A percentile compares a stretch with the other conserved stretches of the same genome.
Conservation (phyloP, 2,888 invertebrate genomes). For the Caenorhabditis imperialis region DNA sequence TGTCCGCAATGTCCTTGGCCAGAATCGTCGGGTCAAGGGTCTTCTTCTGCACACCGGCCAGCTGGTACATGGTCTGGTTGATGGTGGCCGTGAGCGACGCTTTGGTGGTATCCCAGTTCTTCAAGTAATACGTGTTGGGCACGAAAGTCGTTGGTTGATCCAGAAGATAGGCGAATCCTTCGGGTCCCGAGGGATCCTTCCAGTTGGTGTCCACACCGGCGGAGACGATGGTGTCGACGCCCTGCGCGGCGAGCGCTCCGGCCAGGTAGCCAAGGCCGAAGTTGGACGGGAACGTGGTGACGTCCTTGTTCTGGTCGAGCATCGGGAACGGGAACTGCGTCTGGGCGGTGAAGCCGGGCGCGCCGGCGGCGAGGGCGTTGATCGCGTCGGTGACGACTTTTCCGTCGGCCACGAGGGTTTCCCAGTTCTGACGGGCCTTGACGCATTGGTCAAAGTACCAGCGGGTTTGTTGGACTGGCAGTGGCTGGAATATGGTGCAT, state of each 20-base stretch:
- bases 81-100: conserved; percentile 23
- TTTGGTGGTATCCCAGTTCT: conserved; percentile 56
- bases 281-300: conserved; percentile 27
- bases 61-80: conserved; percentile 42
- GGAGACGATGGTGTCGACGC: conserved; percentile 56
- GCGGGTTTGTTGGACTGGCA: conserved; percentile 56
- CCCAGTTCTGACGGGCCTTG: conserved; percentile 53
- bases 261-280: conserved; percentile 51
- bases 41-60: conserved; percentile 53
- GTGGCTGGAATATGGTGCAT: conserved; percentile 49
- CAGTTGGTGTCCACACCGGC: conserved; percentile 71
- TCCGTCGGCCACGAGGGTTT: conserved; percentile 34
- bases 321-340: conserved; percentile 60
- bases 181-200: conserved; percentile 66
- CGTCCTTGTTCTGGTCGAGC: conserved; percentile 51
- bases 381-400: conserved; percentile 42
- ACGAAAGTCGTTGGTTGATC: conserved; percentile 69
- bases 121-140: conserved; percentile 62
- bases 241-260: conserved; percentile 48
- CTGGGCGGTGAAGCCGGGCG: background rate
- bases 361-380: conserved; percentile 29
- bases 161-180: conserved; percentile 67
- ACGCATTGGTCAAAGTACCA: conserved; percentile 57
- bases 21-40: conserved; percentile 53
- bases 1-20: conserved; percentile 52